Conservation (phyloP, 35 echinoderm and acorn worm genomes). For the Acanthaster planci region DNA sequence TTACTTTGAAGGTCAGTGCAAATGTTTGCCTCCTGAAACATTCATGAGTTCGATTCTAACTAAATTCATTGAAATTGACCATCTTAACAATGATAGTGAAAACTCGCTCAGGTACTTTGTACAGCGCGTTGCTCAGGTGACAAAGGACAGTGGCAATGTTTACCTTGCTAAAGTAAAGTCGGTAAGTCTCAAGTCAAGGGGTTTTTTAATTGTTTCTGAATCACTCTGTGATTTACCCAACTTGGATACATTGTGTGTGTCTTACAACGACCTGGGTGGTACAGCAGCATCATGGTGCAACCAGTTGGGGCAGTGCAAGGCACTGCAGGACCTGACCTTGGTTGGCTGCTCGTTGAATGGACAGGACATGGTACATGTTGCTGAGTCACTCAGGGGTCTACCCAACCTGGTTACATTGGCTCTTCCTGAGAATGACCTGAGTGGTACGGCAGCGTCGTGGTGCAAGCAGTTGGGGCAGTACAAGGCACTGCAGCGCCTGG, state of each 20-base stretch:
- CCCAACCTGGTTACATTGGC: not conserved
- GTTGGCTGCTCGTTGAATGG: not conserved
- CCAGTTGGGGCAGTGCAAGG: too few relatives aligned
- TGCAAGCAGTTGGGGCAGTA: too few relatives aligned
- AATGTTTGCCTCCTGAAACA: too few relatives aligned
- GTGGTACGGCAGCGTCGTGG: not conserved
- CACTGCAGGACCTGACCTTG: too few relatives aligned
- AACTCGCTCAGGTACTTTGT: not conserved
- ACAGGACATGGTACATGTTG: too few relatives aligned
- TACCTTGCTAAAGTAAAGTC: not conserved
- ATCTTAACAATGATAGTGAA: not conserved
- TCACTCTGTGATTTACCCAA: not conserved
- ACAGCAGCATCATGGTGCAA: too few relatives aligned
- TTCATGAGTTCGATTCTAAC: not conserved
- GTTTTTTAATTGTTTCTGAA: not conserved
- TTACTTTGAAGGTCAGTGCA: too few relatives aligned
- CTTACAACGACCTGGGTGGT: not conserved
- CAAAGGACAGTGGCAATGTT: not conserved
- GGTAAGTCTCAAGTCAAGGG: not conserved
- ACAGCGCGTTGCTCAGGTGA: not conserved
- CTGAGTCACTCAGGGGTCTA: too few relatives aligned
- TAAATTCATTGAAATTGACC: not conserved
- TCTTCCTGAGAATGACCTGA: not conserved
- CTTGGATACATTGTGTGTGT: not conserved
- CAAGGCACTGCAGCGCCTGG: too few relatives aligned